Evolutionary conservation across 2,888 invertebrate genomes (phyloP).

Genomic region (Pterostichus madidus): DNA sequence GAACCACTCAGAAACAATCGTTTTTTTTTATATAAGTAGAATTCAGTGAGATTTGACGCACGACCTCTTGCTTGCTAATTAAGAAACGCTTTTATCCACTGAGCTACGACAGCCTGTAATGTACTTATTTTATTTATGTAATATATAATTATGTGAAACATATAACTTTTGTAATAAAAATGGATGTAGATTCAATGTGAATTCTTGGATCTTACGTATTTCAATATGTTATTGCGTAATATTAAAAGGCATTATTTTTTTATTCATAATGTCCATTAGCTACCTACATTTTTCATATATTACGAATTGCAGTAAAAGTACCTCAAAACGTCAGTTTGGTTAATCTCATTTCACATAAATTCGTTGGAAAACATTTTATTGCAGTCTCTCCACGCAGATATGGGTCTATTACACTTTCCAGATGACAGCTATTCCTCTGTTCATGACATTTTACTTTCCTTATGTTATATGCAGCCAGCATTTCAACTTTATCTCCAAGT

Average conservation of each 20-base stretch:
- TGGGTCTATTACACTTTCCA: constrained; percentile 7
- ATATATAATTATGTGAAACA: background rate
- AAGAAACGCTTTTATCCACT: too few relatives aligned
- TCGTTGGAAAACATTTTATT: constrained; percentile 28
- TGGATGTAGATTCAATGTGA: too few relatives aligned
- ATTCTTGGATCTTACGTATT: background rate
- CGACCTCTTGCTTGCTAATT: too few relatives aligned
- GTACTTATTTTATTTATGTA: background rate
- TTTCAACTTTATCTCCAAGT: constrained; percentile 28
- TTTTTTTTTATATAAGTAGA: too few relatives aligned
- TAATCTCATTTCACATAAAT: constrained; percentile 26
- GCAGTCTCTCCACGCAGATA: constrained; percentile 10
- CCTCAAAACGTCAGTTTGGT: constrained; percentile 1
- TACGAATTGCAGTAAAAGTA: constrained; percentile 5
- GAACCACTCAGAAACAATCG: too few relatives aligned
- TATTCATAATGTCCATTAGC: background rate
- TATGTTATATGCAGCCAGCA: background rate
- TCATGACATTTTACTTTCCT: constrained; percentile 30
- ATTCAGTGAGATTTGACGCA: too few relatives aligned
- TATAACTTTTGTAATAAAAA: too few relatives aligned
- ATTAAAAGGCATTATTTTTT: background rate
- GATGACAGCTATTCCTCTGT: constrained; percentile 13
- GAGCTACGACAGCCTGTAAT: too few relatives aligned
- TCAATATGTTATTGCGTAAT: too few relatives aligned
- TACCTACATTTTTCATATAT: background rate